Evolutionary conservation across 2,797 vertebrate species (phyloP).

Genomic region (Carduelis carduelis): DNA sequence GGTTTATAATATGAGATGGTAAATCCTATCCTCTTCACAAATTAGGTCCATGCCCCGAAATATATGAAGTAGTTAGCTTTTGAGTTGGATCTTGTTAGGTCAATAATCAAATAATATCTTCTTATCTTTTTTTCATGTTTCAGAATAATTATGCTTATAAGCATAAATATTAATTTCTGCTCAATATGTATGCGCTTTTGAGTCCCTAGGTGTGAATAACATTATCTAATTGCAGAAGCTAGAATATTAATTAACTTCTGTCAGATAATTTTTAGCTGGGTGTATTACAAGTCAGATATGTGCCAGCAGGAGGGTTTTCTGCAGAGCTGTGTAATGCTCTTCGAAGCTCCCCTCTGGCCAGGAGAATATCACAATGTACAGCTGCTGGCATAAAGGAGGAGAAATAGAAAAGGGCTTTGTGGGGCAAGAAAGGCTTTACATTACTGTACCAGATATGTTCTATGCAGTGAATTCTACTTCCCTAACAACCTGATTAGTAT

Average conservation of each 20-base stretch:
- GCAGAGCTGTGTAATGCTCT: constrained; percentile 33
- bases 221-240: constrained; percentile 58
- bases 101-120: constrained; percentile 52
- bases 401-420: neutral
- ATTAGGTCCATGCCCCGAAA: constrained; percentile 36
- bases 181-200: constrained; percentile 44
- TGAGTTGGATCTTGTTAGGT: constrained; percentile 34
- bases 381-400: neutral
- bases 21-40: constrained; percentile 8
- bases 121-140: constrained; percentile 4
- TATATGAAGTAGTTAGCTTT: constrained; percentile 23
- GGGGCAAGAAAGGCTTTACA: neutral
- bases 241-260: constrained; percentile 63
- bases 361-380: neutral
- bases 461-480: neutral
- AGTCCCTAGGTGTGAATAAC: constrained; percentile 63
- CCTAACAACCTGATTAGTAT: neutral
- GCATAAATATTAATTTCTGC: constrained; percentile 68
- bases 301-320: constrained; percentile 46
- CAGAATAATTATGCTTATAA: constrained; percentile 57
- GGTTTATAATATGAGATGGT: neutral
- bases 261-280: constrained; percentile 43
- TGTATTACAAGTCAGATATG: constrained; percentile 31
- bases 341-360: constrained; percentile 1
- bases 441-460: neutral